phyloP scores from a whole-genome alignment of 1,140 invertebrate genomes.

The Drosophila pseudoananassae region DNA sequence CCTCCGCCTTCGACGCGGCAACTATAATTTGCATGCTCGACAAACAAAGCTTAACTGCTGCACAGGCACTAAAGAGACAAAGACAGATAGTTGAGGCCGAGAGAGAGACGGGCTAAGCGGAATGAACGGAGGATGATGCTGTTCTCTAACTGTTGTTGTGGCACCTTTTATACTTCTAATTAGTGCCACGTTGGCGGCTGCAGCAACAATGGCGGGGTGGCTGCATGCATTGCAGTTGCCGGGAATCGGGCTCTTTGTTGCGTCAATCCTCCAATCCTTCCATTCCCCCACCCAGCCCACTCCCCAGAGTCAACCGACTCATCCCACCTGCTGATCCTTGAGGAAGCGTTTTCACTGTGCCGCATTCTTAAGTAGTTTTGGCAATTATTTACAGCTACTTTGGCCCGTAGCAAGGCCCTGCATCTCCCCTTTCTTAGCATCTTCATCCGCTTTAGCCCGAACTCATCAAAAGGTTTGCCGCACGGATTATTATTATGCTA shows the following conservation, averaged over 20 bases:
- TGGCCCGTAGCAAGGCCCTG: conserved; percentile 21
- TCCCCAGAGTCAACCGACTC: no score
- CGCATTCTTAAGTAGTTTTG: conserved; percentile 82
- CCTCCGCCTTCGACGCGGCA: conserved; percentile 9
- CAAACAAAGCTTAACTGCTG: conserved; percentile 55
- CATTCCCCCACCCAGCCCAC: neutral
- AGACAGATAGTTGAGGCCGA: conserved; percentile 3
- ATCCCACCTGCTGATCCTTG: conserved; percentile 39
- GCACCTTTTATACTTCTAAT: conserved; percentile 82
- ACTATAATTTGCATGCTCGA: conserved; percentile 74
- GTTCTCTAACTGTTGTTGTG: conserved; percentile 66
- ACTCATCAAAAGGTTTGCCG: conserved; percentile 68
- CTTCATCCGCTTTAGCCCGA: conserved; percentile 44
- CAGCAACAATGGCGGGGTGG: conserved; percentile 52
- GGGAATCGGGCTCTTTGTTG: conserved; percentile 61
- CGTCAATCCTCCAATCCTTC: conserved; percentile 37
- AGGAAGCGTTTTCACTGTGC: conserved; percentile 69
- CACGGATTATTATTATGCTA: conserved; percentile 78
- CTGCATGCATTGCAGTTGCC: conserved; percentile 60
- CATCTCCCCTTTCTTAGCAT: neutral
- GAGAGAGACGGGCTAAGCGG: neutral
- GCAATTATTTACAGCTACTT: conserved; percentile 83
- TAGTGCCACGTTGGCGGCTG: conserved; percentile 74
- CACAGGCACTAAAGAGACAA: conserved; percentile 17
- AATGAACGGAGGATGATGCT: conserved; percentile 22